phyloP scores from a whole-genome alignment of 2,888 invertebrate species.

The Galerucella calmariensis region DNA sequence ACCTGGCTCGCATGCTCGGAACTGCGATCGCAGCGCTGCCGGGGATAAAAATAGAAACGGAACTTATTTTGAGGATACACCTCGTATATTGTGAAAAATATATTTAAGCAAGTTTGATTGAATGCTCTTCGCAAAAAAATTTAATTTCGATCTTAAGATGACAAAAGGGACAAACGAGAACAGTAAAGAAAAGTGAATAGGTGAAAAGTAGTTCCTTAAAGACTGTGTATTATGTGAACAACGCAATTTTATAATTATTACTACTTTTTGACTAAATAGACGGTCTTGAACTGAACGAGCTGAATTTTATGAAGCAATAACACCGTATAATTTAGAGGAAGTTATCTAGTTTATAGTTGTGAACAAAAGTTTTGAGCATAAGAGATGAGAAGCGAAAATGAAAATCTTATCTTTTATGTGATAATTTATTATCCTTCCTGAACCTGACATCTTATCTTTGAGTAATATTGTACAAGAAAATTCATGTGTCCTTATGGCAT shows the following conservation, averaged over 20 bases:
- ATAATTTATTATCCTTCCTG: slow-evolving; percentile 40
- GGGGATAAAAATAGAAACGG: too few species aligned
- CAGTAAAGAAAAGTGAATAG: too few species aligned
- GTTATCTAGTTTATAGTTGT: slow-evolving; percentile 47
- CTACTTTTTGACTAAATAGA: not conserved
- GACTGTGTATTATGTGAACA: not conserved
- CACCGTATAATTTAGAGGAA: slow-evolving; percentile 27
- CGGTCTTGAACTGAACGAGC: not conserved
- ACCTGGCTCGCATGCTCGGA: too few species aligned
- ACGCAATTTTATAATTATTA: not conserved
- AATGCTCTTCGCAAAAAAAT: too few species aligned
- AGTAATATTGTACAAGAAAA: slow-evolving; percentile 20
- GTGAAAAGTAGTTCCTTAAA: too few species aligned
- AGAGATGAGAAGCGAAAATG: slow-evolving; percentile 49
- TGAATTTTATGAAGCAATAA: slow-evolving; percentile 25
- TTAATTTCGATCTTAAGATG: too few species aligned
- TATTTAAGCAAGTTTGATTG: too few species aligned
- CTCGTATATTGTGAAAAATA: too few species aligned
- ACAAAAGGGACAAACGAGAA: too few species aligned
- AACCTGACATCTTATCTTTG: slow-evolving; percentile 32
- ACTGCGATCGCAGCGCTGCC: too few species aligned
- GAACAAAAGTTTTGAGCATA: slow-evolving; percentile 50
- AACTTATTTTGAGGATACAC: too few species aligned
- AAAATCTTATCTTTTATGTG: slow-evolving; percentile 52
- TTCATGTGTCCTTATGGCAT: slow-evolving; percentile 19